These are phyloP conservation scores for Conchocele bisecta DNA, from an alignment of 2,888 invertebrate genomes.

Conservation along the genomic window DNA sequence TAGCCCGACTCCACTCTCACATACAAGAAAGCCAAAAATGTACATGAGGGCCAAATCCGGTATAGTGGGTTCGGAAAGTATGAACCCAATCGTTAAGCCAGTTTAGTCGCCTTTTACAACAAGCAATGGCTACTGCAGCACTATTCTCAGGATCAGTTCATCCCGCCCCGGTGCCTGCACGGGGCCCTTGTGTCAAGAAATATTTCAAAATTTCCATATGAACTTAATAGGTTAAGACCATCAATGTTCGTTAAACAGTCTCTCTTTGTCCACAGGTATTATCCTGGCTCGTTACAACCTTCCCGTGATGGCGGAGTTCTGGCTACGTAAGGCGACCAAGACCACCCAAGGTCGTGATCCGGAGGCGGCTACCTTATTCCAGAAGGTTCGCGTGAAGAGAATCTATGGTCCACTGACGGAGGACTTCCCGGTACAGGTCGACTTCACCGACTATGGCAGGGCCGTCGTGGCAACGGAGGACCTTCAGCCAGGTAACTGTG, in stretches of 20 bases:
- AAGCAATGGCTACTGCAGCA: too few species aligned
- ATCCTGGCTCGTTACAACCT: conserved; percentile 66
- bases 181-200: too few species aligned
- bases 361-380: conserved; percentile 71
- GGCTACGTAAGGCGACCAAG: conserved; percentile 73
- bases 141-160: too few species aligned
- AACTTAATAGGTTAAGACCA: neutral
- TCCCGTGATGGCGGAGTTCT: conserved; percentile 76
- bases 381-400: conserved; percentile 73
- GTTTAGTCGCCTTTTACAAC: too few species aligned
- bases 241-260: neutral
- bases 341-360: conserved; percentile 63
- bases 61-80: too few species aligned
- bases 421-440: conserved; percentile 69
- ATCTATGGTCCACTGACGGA: conserved; percentile 72
- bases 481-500: conserved; percentile 83
- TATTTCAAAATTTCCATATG: too few species aligned
- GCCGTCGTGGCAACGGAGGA: conserved; percentile 89
- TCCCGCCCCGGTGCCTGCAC: too few species aligned
- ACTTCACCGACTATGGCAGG: conserved; percentile 86
- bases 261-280: conserved; percentile 59
- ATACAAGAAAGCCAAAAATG: too few species aligned
- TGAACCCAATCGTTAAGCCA: too few species aligned
- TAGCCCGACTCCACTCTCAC: too few species aligned
- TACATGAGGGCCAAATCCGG: too few species aligned